Base-by-base conservation (phyloP, 1,140 invertebrate genomes). In the Teleopsis dalmanni region DNA sequence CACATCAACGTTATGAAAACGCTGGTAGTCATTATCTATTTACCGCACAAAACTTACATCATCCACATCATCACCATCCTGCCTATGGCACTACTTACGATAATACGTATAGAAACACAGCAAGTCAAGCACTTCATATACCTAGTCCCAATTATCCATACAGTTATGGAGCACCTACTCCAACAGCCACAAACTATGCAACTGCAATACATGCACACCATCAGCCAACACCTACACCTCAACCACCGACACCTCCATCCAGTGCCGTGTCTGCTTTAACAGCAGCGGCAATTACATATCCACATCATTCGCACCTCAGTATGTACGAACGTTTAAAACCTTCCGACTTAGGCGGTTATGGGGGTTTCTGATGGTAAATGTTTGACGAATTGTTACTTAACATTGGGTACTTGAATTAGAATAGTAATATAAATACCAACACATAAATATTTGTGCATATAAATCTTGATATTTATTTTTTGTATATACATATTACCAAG, bases 291-390 rank as follows among this genome's bases (percentile, higher is more conserved):
- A 23, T 40, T 26, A 51, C 37, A 27, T 51, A 45, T 34, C 48
- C 53, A 14, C 58, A 68, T 36, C 29, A 55, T 11, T n/a, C 60
- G 9, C 63, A 69, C 35, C 45, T 62, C 7, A 59, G 52, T 43
- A 68, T 70, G 35, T 70, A 70, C 34, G 67, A 70, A 44, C 59
- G 65, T 31, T 47, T 70, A 11, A 70, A 70, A 47, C 64, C 63
- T 40, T 64, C 66, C 40, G 66, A 70, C 45, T 59, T 69, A 27
- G 50, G 56, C 27, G 55, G 65, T 6, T 69, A 69, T 22, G 56
- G 59, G 18, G 57, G 65, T 23, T 69, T 66, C 48, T 69, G 55
- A 64, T 60, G 37, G 34, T 48, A 29, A 50, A 36, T 9, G 5
- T n/a, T n/a, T n/a, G n/a, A n/a, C n/a, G n/a, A n/a, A n/a, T n/a